Conservation (phyloP, 2,113 vertebrate genomes). For the Platycercus adscitus region DNA sequence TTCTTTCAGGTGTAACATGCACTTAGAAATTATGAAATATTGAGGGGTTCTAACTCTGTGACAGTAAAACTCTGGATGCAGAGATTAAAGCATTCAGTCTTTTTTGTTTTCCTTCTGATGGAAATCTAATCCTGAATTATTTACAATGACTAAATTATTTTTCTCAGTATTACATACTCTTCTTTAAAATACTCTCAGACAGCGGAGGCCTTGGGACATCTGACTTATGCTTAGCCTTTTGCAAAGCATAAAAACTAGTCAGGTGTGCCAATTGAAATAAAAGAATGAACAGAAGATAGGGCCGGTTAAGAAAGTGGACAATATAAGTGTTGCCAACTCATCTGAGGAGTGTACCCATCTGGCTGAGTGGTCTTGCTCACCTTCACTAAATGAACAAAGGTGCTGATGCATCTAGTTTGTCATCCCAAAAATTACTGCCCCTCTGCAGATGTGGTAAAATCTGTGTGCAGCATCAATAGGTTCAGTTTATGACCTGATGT, state of each 20-base stretch:
- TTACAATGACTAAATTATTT: not conserved
- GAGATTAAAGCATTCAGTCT: not conserved
- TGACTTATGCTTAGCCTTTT: not conserved
- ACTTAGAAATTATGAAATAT: not conserved
- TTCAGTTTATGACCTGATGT: not conserved
- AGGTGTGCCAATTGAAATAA: not conserved
- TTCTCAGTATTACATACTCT: not conserved
- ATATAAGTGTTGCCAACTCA: not conserved
- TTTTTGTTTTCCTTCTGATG: not conserved
- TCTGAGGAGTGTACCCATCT: not conserved
- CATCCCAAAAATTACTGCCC: not conserved
- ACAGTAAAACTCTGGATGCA: not conserved
- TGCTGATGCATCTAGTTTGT: not conserved
- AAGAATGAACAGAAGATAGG: not conserved
- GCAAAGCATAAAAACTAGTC: not conserved
- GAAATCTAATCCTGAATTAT: not conserved
- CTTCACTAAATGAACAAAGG: not conserved
- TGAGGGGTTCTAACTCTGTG: not conserved
- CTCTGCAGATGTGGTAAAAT: not conserved
- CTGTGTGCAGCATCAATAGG: not conserved
- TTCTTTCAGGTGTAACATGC: not conserved
- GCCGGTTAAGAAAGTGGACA: not conserved
- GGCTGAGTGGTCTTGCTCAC: not conserved
- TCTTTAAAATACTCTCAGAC: not conserved
- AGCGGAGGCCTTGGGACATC: not conserved